phyloP scores from a whole-genome alignment of 2,797 vertebrate genomes.

The Poecile montanus region DNA sequence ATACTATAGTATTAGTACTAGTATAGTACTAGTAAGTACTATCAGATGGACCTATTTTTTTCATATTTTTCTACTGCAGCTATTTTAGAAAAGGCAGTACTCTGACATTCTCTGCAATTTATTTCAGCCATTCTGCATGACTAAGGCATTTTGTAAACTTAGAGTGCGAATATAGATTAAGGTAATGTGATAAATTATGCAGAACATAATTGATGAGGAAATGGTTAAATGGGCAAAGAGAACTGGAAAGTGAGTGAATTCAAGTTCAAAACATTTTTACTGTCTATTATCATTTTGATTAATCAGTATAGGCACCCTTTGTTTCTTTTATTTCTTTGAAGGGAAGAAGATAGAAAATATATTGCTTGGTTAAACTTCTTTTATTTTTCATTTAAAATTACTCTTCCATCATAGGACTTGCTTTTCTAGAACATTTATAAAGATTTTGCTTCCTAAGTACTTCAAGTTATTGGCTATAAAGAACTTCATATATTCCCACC shows the following conservation, averaged over 20 bases:
- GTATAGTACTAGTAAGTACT: not conserved
- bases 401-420: not conserved
- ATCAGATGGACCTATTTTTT: not conserved
- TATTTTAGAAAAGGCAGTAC: not conserved
- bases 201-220: not conserved
- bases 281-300: not conserved
- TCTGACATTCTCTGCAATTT: not conserved
- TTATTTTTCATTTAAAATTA: not conserved
- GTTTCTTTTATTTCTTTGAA: not conserved
- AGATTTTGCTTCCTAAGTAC: not conserved
- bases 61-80: not conserved
- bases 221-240: slow-evolving; percentile 1
- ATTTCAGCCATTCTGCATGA: not conserved
- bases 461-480: not conserved
- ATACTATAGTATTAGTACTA: no score
- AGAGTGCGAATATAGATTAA: not conserved
- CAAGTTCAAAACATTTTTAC: not conserved
- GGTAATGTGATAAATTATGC: not conserved
- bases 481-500: not conserved
- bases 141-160: not conserved
- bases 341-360: not conserved
- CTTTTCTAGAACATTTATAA: not conserved
- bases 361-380: not conserved
- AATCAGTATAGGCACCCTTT: not conserved
- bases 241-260: not conserved